Evolutionary conservation across 2,888 invertebrate genomes (phyloP).

Genomic region (Microchrysa polita): DNA sequence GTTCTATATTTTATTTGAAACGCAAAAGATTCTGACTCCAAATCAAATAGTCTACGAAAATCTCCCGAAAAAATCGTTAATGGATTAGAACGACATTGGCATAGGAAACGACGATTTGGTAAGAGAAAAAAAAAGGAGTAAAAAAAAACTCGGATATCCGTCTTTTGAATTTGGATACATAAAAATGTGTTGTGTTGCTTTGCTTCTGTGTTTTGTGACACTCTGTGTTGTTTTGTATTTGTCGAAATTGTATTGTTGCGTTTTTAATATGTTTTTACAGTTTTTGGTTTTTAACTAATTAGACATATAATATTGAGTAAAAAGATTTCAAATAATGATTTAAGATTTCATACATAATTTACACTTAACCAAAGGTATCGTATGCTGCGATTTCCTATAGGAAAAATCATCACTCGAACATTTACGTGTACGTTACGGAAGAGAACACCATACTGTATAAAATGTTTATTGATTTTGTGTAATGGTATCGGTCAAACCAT

Average conservation of each 20-base stretch:
- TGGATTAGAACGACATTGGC: slow-evolving; percentile 51
- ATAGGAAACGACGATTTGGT: slow-evolving; percentile 64
- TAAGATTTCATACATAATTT: too few species aligned
- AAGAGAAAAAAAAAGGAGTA: slow-evolving; percentile 54
- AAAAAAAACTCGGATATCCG: slow-evolving; percentile 10
- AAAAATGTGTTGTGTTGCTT: slow-evolving; percentile 10
- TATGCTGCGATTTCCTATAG: too few species aligned
- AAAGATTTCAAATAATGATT: too few species aligned
- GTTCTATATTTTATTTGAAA: background rate
- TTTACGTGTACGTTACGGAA: too few species aligned
- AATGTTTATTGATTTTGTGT: too few species aligned
- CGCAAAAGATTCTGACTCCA: slow-evolving; percentile 57
- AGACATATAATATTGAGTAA: too few species aligned
- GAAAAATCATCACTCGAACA: too few species aligned
- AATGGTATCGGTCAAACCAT: too few species aligned
- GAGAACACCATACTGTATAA: too few species aligned
- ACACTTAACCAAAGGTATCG: too few species aligned
- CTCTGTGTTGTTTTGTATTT: slow-evolving; percentile 14
- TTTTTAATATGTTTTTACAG: background rate
- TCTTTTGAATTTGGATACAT: slow-evolving; percentile 13
- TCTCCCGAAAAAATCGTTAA: slow-evolving; percentile 63
- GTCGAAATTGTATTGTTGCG: background rate
- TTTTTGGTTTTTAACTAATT: background rate
- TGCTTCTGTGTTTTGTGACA: slow-evolving; percentile 20
- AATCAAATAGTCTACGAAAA: slow-evolving; percentile 62